Base-by-base conservation (phyloP, 2,113 vertebrate genomes). In the Laterallus jamaicensis region DNA sequence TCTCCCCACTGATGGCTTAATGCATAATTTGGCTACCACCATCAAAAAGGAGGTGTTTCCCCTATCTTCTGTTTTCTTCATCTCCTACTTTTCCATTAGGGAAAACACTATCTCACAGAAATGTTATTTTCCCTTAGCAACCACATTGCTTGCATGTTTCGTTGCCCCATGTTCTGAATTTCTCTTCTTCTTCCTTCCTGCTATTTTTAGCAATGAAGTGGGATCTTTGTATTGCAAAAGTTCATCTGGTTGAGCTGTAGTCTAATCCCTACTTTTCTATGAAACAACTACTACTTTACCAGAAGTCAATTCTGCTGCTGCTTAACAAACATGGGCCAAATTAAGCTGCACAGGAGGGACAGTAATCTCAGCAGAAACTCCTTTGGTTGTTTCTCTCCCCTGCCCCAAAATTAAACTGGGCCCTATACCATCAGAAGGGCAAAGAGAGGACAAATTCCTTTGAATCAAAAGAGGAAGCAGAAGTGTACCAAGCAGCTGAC, bases 51-150 rank as follows among this genome's bases (percentile, higher is more conserved):
- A 58, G 40, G 5, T 39, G n/a, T 60, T 76, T 76, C 29, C 39
- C 26, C 31, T 24, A 2, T 59, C 7, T 78, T 80, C 86, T n/a
- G 8, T 76, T 86, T 86, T 88, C 50, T 94, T 94, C 13, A 22
- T 19, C 62, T 92, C 35, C 66, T 79, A 7, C 32, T 92, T 96
- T 86, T 44, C 54, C 54, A 37, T 3, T 58, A 31, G 56, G 60
- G 39, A 82, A 92, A 86, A 71, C 63, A 32, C 13, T 56, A 26
- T 59, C 59, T 88, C 82, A 50, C 11, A 47, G 63, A 83, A 92
- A 44, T 66, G 54, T 52, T 88, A 25, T 78, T 90, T 95, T 77
- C 62, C 68, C 83, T 60, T 95, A 86, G 88, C 71, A 94, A 86
- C 90, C 7, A 2, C 64, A 37, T 24, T 87, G 62, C 70, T 84